Percentiles rank a stretch among this genome's conserved stretches.
These are phyloP conservation scores for Climacteris rufus DNA, from an alignment of 2,113 vertebrate species.

Conservation along the genomic window DNA sequence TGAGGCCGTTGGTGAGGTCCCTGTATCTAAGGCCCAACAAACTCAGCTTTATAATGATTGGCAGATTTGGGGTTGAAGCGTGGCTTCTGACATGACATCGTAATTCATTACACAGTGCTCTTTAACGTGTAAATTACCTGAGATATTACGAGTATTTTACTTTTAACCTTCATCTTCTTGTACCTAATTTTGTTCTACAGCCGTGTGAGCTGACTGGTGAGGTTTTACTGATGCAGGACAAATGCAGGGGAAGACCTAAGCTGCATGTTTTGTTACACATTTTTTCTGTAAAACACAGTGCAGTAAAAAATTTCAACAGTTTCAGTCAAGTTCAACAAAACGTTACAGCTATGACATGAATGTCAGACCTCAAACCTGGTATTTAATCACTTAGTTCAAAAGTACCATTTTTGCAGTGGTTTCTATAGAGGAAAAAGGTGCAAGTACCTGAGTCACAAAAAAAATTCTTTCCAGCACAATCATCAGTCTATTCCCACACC, in stretches of 20 bases:
- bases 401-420: conserved; percentile 5
- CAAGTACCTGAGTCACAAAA: neutral
- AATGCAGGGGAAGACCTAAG: neutral
- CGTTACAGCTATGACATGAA: conserved; percentile 25
- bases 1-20: conserved; percentile 57
- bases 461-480: neutral
- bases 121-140: conserved; percentile 45
- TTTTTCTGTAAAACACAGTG: neutral
- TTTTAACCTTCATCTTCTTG: neutral
- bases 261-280: neutral
- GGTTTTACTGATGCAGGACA: neutral
- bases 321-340: conserved; percentile 32
- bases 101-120: conserved; percentile 27
- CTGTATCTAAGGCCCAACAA: conserved; percentile 53
- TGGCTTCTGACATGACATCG: conserved; percentile 46
- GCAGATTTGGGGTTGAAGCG: conserved; percentile 44
- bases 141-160: neutral
- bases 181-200: neutral
- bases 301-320: conserved; percentile 1
- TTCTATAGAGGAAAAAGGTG: neutral
- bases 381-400: conserved; percentile 39
- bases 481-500: neutral
- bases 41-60: conserved; percentile 58
- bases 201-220: neutral
- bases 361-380: conserved; percentile 1